Evolutionary conservation across 2,888 invertebrate species (phyloP), one percentile per base, ranked within the genome.

Genomic region (Volucella bombylans): DNA sequence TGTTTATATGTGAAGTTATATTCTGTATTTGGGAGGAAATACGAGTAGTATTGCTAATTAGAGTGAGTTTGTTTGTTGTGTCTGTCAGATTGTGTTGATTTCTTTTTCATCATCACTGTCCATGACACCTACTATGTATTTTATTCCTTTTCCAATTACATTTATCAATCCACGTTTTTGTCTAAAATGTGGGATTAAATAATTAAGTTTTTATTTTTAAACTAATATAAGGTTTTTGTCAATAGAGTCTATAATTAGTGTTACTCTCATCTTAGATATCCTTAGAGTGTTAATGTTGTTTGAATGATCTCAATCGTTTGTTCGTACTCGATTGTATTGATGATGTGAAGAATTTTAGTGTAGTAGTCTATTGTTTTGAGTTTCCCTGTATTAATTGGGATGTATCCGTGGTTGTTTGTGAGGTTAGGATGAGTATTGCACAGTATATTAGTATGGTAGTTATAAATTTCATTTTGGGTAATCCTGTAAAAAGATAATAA

Each of bases 211-310:
- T n/a, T 39, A 41, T 55, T 61, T 62, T n/a, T n/a, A n/a, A 10
- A 64, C 23, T 49, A 47, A 15, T 9, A 39, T 10, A 12, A 47
- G 49, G 15, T 73, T 64, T 52, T 73, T 62, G 18, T 38, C n/a
- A 39, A n/a, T 62, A 15, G 54, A 39, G 45, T 23, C 39, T 12
- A 59, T 14, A 12, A 62, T 41, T 10, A 45, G 39, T 50, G 15
- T 49, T 31, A 52, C 31, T 12, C 12, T 55, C 10, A 31, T 47
- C 12, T 12, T 55, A 8, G 23, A 55, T n/a, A 4, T 68, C 9
- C 54, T 6, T 12, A 74, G 86, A 69, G 12, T 47, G 15, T 55
- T 47, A n/a, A 55, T 68, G 39, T 52, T 76, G 47, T 79, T 82
- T 59, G 86, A 23, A 67, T 68, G 8, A 45, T 54, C 8, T 55